Percentiles rank a stretch among this genome's conserved stretches.
phyloP scores from a whole-genome alignment of 2,888 invertebrate species.

The Melikaiella ostensackeni region DNA sequence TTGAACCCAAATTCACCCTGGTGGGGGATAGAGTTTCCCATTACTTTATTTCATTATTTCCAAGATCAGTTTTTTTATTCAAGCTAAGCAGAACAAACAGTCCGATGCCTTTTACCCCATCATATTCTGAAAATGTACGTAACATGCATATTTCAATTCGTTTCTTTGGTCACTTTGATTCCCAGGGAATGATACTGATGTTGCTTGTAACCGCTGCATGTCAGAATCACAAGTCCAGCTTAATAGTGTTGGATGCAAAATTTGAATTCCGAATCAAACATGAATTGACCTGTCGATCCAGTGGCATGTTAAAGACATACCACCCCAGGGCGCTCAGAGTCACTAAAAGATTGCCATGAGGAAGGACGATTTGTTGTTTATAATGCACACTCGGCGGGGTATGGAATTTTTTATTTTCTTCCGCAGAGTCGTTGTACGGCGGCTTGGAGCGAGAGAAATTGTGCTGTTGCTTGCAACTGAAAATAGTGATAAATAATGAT shows the following conservation, averaged over 20 bases:
- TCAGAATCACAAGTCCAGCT: constrained; percentile 12
- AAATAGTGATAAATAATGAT: constrained; percentile 74
- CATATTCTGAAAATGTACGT: neutral
- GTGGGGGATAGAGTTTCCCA: neutral
- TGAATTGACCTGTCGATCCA: constrained; percentile 64
- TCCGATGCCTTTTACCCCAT: neutral
- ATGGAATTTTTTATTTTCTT: constrained; percentile 47
- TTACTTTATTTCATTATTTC: neutral
- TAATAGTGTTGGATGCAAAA: constrained; percentile 49
- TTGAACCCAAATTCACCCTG: neutral
- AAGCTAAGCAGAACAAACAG: neutral
- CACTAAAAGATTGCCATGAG: constrained; percentile 54
- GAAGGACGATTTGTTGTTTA: constrained; percentile 56
- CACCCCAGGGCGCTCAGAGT: constrained; percentile 45
- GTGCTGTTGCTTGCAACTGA: constrained; percentile 64
- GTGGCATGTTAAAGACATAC: constrained; percentile 50
- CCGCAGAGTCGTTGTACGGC: constrained; percentile 45
- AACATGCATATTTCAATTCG: constrained; percentile 4
- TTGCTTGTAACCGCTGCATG: constrained; percentile 9
- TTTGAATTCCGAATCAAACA: constrained; percentile 55
- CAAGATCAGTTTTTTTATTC: neutral
- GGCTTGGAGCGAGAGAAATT: constrained; percentile 61
- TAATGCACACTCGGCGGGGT: constrained; percentile 51
- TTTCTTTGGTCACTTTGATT: constrained; percentile 24
- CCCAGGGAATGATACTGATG: constrained; percentile 20